Evolutionary conservation across 2,797 vertebrate genomes (phyloP), one percentile per base, ranked within the genome.

Genomic region (Pithecia hirsuta): DNA sequence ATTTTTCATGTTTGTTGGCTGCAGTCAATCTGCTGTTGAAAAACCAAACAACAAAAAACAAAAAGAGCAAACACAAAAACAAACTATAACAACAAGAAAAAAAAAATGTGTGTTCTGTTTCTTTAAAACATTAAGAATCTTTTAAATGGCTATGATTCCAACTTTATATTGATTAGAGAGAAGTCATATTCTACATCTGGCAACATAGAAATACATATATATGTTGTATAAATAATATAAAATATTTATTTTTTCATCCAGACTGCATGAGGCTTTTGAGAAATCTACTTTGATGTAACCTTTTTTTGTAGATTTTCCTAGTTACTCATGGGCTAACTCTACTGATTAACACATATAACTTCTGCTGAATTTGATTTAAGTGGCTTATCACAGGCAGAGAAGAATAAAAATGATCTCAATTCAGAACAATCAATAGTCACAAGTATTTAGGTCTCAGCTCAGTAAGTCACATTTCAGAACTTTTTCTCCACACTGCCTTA

Each of bases 61-160:
- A 72, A 67, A 52, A 44, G 74, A 55, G 39, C 78, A 86, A 80
- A 72, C 6, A 55, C 2, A 48, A 70, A 36, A 67, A 83, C n/a
- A 30, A 61, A n/a, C 24, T 7, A 67, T 7, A 19, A 41, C 14
- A 64, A 61, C 15, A 74, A 75, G 55, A 30, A 44, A 59, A 81
- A 81, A 52, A 30, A 92, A 46, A 2, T 7, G 20, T 36, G 3
- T 50, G 24, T 20, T 28, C 33, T 44, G 15, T 87, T 84, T 81
- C 70, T 90, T 89, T 87, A 92, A 89, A 91, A 93, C 17, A 94
- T 75, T 59, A 75, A 95, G 14, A 82, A 80, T 36, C 20, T 92
- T 89, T 74, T 46, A 72, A 87, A 80, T 28, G 59, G 36, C 17
- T 81, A 3, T 46, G 41, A 83, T 91, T 89, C 33, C 26, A 67